Conservation (phyloP, 2,797 vertebrate genomes). For the Malacoctenus gilli region DNA sequence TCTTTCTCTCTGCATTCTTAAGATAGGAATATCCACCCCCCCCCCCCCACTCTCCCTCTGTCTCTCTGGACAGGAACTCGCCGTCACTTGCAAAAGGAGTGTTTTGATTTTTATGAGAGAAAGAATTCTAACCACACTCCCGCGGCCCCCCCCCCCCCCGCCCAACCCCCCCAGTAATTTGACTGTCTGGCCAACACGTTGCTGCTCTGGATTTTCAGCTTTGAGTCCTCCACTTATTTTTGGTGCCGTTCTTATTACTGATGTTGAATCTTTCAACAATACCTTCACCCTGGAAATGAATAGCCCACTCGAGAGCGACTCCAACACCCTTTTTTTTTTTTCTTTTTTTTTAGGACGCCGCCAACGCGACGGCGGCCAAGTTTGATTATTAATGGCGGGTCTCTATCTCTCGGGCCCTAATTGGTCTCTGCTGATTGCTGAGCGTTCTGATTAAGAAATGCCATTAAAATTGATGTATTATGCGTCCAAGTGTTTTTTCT, state of each 20-base stretch:
- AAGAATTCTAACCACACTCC: slow-evolving; percentile 30
- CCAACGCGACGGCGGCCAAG: slow-evolving; percentile 57
- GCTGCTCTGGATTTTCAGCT: slow-evolving; percentile 5
- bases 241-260: neutral
- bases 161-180: slow-evolving; percentile 33
- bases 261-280: slow-evolving; percentile 16
- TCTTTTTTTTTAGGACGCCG: slow-evolving; percentile 49
- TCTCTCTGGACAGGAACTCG: slow-evolving; percentile 32
- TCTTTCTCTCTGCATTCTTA: slow-evolving; percentile 25
- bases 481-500: slow-evolving; percentile 73
- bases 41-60: slow-evolving; percentile 22
- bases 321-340: slow-evolving; percentile 41
- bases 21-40: slow-evolving; percentile 28
- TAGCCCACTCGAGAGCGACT: slow-evolving; percentile 41
- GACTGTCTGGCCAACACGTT: slow-evolving; percentile 7
- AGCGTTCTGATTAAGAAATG: slow-evolving; percentile 82
- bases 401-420: slow-evolving; percentile 78
- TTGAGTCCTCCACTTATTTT: slow-evolving; percentile 15
- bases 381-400: slow-evolving; percentile 77
- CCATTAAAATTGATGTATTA: slow-evolving; percentile 81
- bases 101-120: slow-evolving; percentile 50
- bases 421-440: slow-evolving; percentile 82
- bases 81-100: slow-evolving; percentile 35
- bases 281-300: slow-evolving; percentile 30
- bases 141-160: slow-evolving; percentile 10